A percentile compares a stretch with the other conserved stretches of the same genome.
These are phyloP conservation scores for Chanos chanos DNA, from an alignment of 2,797 vertebrate species.

Conservation along the genomic window DNA sequence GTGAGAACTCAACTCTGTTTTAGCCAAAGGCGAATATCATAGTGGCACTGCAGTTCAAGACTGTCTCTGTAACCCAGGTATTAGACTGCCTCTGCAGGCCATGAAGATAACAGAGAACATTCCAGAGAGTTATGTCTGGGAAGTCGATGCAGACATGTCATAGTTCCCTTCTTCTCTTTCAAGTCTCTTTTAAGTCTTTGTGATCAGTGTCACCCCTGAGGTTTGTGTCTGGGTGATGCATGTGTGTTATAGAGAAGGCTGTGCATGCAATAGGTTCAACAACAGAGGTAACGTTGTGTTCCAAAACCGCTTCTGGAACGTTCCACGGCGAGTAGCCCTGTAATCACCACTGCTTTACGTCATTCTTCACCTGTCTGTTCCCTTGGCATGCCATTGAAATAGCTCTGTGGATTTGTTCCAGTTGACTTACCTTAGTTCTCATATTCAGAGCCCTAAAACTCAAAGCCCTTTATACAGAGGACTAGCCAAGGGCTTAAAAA, in stretches of 20 bases:
- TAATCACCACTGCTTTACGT: neutral
- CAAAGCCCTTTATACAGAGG: too few species aligned
- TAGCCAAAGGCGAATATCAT: too few species aligned
- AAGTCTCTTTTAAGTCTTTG: constrained; percentile 17
- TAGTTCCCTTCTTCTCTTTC: constrained; percentile 27
- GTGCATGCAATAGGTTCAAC: too few species aligned
- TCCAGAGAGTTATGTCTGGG: constrained; percentile 46
- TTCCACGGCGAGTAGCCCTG: neutral
- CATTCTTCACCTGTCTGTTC: neutral
- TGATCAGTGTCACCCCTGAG: neutral
- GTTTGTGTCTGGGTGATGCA: neutral
- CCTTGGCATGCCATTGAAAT: neutral
- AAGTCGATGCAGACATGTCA: constrained; percentile 28
- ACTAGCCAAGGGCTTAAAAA: too few species aligned
- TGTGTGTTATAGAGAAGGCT: neutral
- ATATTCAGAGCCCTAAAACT: too few species aligned
- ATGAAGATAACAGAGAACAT: constrained; percentile 30
- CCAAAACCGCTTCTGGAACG: neutral
- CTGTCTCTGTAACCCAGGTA: too few species aligned
- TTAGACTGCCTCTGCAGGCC: neutral
- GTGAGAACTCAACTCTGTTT: too few species aligned
- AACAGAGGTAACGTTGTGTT: neutral
- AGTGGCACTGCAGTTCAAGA: too few species aligned
- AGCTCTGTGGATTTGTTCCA: neutral
- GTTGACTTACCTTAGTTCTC: neutral